Evolutionary conservation across 2,888 invertebrate species (phyloP), one percentile per base, ranked within the genome.

Genomic region (Tenthredo distinguenda): DNA sequence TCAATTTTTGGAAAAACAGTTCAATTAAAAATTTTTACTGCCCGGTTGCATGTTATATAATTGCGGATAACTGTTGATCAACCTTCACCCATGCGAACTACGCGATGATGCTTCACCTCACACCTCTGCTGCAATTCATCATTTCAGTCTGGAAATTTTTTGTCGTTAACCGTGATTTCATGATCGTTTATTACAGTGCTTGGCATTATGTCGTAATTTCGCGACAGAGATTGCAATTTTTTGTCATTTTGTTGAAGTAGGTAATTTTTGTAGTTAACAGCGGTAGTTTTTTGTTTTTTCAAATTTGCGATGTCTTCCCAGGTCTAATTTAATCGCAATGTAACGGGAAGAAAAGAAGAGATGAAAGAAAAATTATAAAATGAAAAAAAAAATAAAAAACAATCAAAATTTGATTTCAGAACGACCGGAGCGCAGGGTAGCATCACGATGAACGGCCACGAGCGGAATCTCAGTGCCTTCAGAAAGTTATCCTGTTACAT

Each of bases 401-500:
- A 21, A 76, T 21, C 21, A 31, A 34, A 79, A 58, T 18, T 65
- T 82, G 40, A 89, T 92, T 93, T 85, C 93, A 98, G 98, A 94
- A 97, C 97, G 31, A 96, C 96, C 85, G 97, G 97, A 86, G 96
- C 96, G 94, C 96, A 96, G 91, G 98, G 98, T 84, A 97, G 97
- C 90, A 97, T 98, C 89, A 96, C 97, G 87, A 97, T 98, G 95
- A 98, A 98, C 92, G 97, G 97, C 9, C 95, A 96, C 92, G 97
- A 97, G 94, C 95, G 98, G 87, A 97, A 97, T 93, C 94, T 97
- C 87, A 97, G 97, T 89, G 95, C 96, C 90, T 99, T 99, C 95
- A 96, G 98, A 86, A 99, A 99, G 94, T 95, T 98, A 88, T 98
- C 98, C 0, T 98, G 98, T 91, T 99, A 99, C 94, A 99, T 99